phyloP scores from a whole-genome alignment of 1,140 invertebrate genomes.

The Neodiprion fabricii region DNA sequence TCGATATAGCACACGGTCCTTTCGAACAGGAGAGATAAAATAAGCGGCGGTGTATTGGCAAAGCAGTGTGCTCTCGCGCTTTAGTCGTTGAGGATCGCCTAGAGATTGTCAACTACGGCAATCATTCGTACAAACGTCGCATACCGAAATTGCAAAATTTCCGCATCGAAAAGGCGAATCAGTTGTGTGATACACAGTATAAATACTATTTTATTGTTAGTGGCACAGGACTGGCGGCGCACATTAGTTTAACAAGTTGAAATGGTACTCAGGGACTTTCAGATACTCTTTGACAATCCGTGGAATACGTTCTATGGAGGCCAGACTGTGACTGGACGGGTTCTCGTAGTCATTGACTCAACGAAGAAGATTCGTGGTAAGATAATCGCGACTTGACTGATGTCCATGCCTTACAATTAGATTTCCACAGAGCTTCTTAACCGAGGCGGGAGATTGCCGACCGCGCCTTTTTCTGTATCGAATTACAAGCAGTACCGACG shows the following conservation, averaged over 20 bases:
- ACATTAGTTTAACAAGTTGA: not conserved
- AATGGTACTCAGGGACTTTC: slow-evolving; percentile 59
- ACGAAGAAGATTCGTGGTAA: slow-evolving; percentile 61
- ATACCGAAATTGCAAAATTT: too few species aligned
- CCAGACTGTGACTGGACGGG: slow-evolving; percentile 56
- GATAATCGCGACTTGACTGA: slow-evolving; percentile 21
- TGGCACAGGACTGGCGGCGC: too few species aligned
- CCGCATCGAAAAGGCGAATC: too few species aligned
- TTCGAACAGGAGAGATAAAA: not conserved
- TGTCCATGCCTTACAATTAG: too few species aligned
- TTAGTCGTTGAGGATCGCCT: not conserved
- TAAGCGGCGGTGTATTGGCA: not conserved
- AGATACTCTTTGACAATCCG: slow-evolving; percentile 58
- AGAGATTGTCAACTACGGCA: too few species aligned
- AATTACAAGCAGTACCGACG: too few species aligned
- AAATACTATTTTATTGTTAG: too few species aligned
- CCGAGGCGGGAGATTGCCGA: slow-evolving; percentile 37
- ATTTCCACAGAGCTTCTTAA: slow-evolving; percentile 35
- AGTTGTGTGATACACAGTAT: too few species aligned
- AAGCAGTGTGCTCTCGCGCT: slow-evolving; percentile 1
- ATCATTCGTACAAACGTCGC: too few species aligned
- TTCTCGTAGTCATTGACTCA: slow-evolving; percentile 51
- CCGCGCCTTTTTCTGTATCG: not conserved
- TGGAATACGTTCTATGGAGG: slow-evolving; percentile 59
- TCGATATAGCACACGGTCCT: not conserved